Evolutionary conservation across 2,888 invertebrate genomes (phyloP).

Genomic region (Orgyia antiqua): DNA sequence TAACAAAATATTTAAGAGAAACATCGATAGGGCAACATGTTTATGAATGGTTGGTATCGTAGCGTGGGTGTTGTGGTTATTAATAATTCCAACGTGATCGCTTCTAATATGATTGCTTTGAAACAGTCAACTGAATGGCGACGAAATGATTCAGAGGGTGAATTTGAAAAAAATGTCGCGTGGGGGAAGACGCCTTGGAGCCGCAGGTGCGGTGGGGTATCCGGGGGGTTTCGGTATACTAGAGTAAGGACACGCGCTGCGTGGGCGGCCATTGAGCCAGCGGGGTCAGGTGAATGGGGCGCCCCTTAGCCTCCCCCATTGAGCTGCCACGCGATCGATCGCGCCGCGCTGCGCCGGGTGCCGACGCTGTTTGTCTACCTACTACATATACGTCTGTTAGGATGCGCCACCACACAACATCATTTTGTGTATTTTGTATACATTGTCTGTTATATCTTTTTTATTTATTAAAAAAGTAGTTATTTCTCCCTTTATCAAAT

Average conservation of each 20-base stretch:
- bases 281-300: slow-evolving; percentile 29
- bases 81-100: slow-evolving; percentile 19
- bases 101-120: slow-evolving; percentile 51
- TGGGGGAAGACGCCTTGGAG: slow-evolving; percentile 59
- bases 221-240: slow-evolving; percentile 28
- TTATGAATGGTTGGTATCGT: too few relatives aligned
- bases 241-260: slow-evolving; percentile 43
- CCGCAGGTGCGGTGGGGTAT: slow-evolving; percentile 26
- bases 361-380: too few relatives aligned
- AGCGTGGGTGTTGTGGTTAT: slow-evolving; percentile 24
- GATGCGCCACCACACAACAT: slow-evolving; percentile 12
- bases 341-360: too few relatives aligned
- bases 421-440: too few relatives aligned
- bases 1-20: too few relatives aligned
- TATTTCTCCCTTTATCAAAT: too few relatives aligned
- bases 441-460: too few relatives aligned
- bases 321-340: slow-evolving; percentile 56
- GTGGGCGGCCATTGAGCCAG: slow-evolving; percentile 74
- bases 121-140: slow-evolving; percentile 61
- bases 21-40: too few relatives aligned
- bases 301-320: slow-evolving; percentile 53
- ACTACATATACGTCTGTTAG: slow-evolving; percentile 12
- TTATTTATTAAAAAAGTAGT: too few relatives aligned
- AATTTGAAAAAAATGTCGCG: slow-evolving; percentile 59
- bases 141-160: slow-evolving; percentile 53